phyloP scores from a whole-genome alignment of 2,113 vertebrate genomes.

The Rhinolophus ferrumequinum region DNA sequence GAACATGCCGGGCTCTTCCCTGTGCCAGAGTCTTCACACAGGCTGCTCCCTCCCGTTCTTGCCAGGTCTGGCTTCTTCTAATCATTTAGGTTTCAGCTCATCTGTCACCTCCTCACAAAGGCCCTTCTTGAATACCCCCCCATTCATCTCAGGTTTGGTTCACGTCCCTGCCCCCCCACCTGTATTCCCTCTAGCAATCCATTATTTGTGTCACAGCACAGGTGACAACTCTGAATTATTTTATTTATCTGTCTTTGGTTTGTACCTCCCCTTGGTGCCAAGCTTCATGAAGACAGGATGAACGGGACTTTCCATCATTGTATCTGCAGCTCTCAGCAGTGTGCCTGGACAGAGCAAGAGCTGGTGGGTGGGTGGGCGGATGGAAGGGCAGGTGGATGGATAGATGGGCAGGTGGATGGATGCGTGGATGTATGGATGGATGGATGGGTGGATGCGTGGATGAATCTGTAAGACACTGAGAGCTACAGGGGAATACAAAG shows the following conservation, averaged over 20 bases:
- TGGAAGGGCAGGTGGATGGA: accelerated
- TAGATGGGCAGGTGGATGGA: neutral
- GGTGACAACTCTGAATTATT: neutral
- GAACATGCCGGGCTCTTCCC: accelerated
- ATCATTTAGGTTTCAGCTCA: neutral
- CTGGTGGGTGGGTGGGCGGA: neutral
- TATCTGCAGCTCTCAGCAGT: neutral
- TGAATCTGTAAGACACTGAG: neutral
- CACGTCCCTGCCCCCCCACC: neutral
- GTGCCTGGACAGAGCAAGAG: neutral
- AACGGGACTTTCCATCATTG: neutral
- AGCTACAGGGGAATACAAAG: neutral
- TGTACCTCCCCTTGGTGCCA: neutral
- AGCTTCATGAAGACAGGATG: neutral
- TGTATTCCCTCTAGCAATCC: neutral
- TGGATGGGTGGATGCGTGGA: neutral
- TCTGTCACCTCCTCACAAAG: neutral
- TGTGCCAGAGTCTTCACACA: accelerated
- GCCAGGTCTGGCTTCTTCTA: neutral
- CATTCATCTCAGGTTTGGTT: neutral
- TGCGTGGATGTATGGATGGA: accelerated
- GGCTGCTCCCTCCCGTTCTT: neutral
- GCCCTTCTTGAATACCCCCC: neutral
- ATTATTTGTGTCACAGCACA: neutral
- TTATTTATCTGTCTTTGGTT: neutral